Percentiles rank a stretch among this genome's conserved stretches.
These are phyloP conservation scores for Mimas tiliae DNA, from an alignment of 2,888 invertebrate species.

Conservation along the genomic window DNA sequence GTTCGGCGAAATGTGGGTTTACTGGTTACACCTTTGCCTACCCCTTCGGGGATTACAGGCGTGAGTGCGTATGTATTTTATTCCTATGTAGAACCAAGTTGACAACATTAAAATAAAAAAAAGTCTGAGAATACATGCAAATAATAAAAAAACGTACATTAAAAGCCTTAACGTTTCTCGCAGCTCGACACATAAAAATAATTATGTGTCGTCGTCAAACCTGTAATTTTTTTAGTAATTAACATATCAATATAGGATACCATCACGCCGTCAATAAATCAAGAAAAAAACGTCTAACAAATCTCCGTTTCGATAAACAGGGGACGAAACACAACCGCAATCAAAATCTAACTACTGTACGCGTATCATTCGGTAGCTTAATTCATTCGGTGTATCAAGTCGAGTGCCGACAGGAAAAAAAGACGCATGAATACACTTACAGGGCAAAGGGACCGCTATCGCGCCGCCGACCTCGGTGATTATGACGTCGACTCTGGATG, in stretches of 20 bases:
- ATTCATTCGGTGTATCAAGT: conserved; percentile 74
- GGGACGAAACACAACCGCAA: conserved; percentile 21
- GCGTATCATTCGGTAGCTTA: conserved; percentile 78
- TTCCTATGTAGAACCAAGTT: too few species aligned
- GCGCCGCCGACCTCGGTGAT: conserved; percentile 36
- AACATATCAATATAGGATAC: conserved; percentile 12
- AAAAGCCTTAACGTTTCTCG: neutral
- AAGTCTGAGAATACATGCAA: too few species aligned
- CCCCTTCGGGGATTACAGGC: too few species aligned
- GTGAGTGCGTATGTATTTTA: too few species aligned
- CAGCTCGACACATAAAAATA: neutral
- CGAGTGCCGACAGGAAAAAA: conserved; percentile 54
- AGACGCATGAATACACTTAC: conserved; percentile 55
- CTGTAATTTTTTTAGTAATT: neutral
- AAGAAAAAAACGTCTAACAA: conserved; percentile 15
- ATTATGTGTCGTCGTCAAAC: neutral
- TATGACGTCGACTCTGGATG: conserved; percentile 15
- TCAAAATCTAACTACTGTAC: conserved; percentile 27
- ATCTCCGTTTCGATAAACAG: conserved; percentile 10
- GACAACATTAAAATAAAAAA: too few species aligned
- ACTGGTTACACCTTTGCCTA: too few species aligned
- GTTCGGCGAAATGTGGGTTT: too few species aligned
- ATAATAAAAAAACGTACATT: too few species aligned
- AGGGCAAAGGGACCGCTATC: conserved; percentile 38
- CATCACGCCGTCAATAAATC: conserved; percentile 15